Evolutionary conservation across 1,140 invertebrate species (phyloP), one percentile per base, ranked within the genome.

Genomic region (Wiebesia pumilae): DNA sequence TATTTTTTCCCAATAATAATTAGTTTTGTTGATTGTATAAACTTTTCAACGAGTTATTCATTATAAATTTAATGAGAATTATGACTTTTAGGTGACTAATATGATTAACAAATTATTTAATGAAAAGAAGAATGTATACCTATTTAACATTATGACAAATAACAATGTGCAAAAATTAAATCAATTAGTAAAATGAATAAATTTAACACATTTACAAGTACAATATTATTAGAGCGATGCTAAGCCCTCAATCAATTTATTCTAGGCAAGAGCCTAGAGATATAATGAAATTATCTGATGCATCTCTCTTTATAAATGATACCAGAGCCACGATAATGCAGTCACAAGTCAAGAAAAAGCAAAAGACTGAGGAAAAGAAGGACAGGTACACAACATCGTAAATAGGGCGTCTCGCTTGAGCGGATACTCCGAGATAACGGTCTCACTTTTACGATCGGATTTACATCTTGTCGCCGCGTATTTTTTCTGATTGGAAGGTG

Each of bases 371-470:
- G 35, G 38, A 6, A 71, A 21, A 40, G 38, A 40, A 73, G 24
- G 67, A 35, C 9, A 69, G 67, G 67, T 4, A 71, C 19, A 38
- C 33, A 71, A 21, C 69, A 16, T 38, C 16, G 69, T 71, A 71
- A 71, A 38, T 75, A 24, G 71, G 21, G 71, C 40, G 71, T 43
- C 21, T 75, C 24, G 35, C 35, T 47, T 16, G 40, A 67, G 35
- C 12, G 79, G 16, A 62, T 33, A 33, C 43, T 16, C 4, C 9
- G 54, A 81, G 67, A 75, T 83, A 83, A 83, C 81, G 81, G 81
- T 75, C 81, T 54, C 47, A 67, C 51, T 58, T 83, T 83, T 83
- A 83, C 81, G 81, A 75, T 73, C 47, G 81, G 67, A 83, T 83
- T 83, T 83, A 75, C 43, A 75, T 83, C 81, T 71, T 67, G 14